These are phyloP conservation scores for Paralvinella palmiformis DNA, from an alignment of 1,140 invertebrate species.

Conservation along the genomic window DNA sequence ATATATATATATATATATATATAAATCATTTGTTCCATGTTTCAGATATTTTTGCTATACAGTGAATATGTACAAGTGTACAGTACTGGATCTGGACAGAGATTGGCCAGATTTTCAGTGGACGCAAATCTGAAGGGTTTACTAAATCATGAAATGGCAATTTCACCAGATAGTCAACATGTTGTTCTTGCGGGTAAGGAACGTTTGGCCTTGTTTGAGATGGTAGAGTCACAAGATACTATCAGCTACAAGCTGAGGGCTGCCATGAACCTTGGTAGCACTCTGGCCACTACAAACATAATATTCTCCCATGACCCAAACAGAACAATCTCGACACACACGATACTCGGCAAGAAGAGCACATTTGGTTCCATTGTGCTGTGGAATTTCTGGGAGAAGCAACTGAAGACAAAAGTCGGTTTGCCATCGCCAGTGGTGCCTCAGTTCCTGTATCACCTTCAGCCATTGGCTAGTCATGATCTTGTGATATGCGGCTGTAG, in stretches of 20 bases:
- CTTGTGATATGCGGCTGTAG: background rate
- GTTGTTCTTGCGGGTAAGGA: background rate
- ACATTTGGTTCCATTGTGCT: background rate
- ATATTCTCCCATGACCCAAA: background rate
- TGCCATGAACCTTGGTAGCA: background rate
- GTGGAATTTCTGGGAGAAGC: background rate
- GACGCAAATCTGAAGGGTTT: too few relatives aligned
- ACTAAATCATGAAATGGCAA: background rate
- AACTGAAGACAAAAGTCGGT: background rate
- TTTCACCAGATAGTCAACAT: background rate
- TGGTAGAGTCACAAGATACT: background rate
- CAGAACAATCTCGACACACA: background rate
- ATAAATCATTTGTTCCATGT: too few relatives aligned
- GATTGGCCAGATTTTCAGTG: too few relatives aligned
- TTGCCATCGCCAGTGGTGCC: background rate
- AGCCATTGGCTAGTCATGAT: background rate
- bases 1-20: too few relatives aligned
- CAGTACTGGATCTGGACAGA: too few relatives aligned
- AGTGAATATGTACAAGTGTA: too few relatives aligned
- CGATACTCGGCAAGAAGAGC: background rate
- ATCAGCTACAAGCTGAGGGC: background rate
- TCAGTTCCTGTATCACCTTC: background rate
- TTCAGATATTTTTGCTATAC: too few relatives aligned
- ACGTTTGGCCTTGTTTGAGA: background rate
- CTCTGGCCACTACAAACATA: background rate